Percentiles rank a stretch among this genome's conserved stretches.
phyloP scores from a whole-genome alignment of 2,888 invertebrate genomes.

The Exephanes ischioxanthus region DNA sequence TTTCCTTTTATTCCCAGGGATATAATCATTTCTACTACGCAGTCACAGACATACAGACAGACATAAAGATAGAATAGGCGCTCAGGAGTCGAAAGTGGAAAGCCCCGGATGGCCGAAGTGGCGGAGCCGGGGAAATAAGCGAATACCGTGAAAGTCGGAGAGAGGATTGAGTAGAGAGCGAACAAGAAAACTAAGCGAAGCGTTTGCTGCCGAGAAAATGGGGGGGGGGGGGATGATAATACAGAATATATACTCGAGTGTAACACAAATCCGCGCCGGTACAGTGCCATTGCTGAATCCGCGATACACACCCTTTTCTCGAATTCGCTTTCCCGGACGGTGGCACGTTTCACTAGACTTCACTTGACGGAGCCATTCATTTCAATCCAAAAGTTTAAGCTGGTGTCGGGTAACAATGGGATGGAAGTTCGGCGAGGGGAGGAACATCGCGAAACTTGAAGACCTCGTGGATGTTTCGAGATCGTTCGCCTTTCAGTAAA shows the following conservation, averaged over 20 bases:
- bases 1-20: slow-evolving; percentile 78
- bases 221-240: slow-evolving; percentile 20
- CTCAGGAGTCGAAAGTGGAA: background rate
- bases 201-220: slow-evolving; percentile 16
- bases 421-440: slow-evolving; percentile 21
- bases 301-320: background rate
- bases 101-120: background rate
- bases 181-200: slow-evolving; percentile 45
- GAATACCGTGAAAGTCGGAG: slow-evolving; percentile 28
- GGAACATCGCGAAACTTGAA: slow-evolving; percentile 9
- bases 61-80: background rate
- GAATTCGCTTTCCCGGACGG: background rate
- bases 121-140: slow-evolving; percentile 28
- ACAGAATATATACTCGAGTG: slow-evolving; percentile 27
- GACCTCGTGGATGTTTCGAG: slow-evolving; percentile 13
- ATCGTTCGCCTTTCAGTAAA: slow-evolving; percentile 8
- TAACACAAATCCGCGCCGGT: slow-evolving; percentile 20
- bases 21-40: slow-evolving; percentile 74
- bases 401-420: slow-evolving; percentile 62
- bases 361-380: slow-evolving; percentile 74
- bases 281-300: slow-evolving; percentile 25
- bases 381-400: slow-evolving; percentile 79
- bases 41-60: slow-evolving; percentile 22
- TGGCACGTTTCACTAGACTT: slow-evolving; percentile 27
- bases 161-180: slow-evolving; percentile 35